Percentiles rank a stretch among this genome's conserved stretches.
phyloP scores from a whole-genome alignment of 2,888 invertebrate genomes.

The Epistrophe eligans region DNA sequence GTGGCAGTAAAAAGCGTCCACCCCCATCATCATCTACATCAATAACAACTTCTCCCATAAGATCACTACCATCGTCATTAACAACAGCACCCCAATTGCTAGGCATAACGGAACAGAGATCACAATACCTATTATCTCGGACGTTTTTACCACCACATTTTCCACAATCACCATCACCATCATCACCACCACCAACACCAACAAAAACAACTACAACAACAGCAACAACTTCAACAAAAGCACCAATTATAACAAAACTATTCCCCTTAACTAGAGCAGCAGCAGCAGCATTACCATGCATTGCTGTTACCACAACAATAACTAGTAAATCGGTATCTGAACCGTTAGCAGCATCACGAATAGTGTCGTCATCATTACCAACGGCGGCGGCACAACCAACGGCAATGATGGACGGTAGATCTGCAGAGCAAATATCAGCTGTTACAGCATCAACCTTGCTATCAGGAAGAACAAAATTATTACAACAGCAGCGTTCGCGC shows the following conservation, averaged over 20 bases:
- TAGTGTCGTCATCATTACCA: conserved; percentile 15
- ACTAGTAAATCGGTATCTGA: conserved; percentile 57
- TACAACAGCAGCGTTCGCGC: conserved; percentile 51
- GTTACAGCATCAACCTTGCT: conserved; percentile 31
- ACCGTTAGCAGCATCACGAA: conserved; percentile 35
- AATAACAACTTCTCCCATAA: background rate
- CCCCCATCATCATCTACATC: conserved; percentile 47
- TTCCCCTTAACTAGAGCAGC: conserved; percentile 20
- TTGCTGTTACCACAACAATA: conserved; percentile 30
- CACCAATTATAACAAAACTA: conserved; percentile 31
- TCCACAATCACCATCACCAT: conserved; percentile 12
- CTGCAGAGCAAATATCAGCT: conserved; percentile 24
- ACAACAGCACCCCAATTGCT: background rate
- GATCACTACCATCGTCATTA: conserved; percentile 14
- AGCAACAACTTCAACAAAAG: conserved; percentile 4
- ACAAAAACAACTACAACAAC: conserved; percentile 5
- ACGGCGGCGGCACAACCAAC: conserved; percentile 23
- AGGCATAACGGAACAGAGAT: conserved; percentile 28
- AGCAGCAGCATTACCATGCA: conserved; percentile 21
- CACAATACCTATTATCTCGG: conserved; percentile 19
- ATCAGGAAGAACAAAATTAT: conserved; percentile 50
- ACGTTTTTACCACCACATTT: conserved; percentile 24
- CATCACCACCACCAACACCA: conserved; percentile 22
- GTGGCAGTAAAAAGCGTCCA: conserved; percentile 76
- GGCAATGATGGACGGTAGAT: conserved; percentile 6